phyloP scores from a whole-genome alignment of 1,140 invertebrate species.

The Arctopsyche grandis region DNA sequence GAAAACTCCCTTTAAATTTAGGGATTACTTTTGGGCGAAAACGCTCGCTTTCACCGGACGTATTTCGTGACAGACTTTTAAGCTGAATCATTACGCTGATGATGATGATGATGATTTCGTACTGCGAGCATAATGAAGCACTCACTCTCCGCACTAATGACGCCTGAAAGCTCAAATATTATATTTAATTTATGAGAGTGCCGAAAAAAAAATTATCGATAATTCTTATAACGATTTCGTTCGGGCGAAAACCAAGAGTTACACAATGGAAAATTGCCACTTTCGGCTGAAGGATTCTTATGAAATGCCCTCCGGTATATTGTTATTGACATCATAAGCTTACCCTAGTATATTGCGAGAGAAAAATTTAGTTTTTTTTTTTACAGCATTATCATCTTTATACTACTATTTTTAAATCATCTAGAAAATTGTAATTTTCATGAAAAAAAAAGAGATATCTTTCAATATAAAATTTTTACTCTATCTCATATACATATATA shows the following conservation, averaged over 20 bases:
- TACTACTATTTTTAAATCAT: too few relatives aligned
- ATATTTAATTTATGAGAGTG: constrained; percentile 7
- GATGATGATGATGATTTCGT: constrained; percentile 11
- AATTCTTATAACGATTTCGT: background rate
- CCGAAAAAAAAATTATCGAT: background rate
- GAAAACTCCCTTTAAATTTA: constrained; percentile 28
- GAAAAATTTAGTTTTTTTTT: too few relatives aligned
- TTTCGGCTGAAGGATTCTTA: too few relatives aligned
- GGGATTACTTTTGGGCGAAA: constrained; percentile 14
- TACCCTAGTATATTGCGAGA: too few relatives aligned
- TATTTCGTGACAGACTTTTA: constrained; percentile 19
- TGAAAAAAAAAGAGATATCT: too few relatives aligned
- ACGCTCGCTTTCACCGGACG: constrained; percentile 10
- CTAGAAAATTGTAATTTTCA: too few relatives aligned
- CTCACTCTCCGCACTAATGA: background rate
- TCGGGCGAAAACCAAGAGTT: background rate
- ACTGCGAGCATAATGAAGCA: constrained; percentile 2
- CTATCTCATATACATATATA: too few relatives aligned
- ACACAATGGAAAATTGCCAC: too few relatives aligned
- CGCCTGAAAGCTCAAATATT: background rate
- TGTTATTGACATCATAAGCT: too few relatives aligned
- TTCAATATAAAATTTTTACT: too few relatives aligned
- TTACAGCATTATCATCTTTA: too few relatives aligned
- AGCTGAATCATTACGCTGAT: constrained; percentile 17
- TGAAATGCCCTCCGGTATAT: too few relatives aligned